A percentile compares a stretch with the other conserved stretches of the same genome.
Evolutionary conservation across 2,888 invertebrate species (phyloP).

Genomic region (Torymus texanus): DNA sequence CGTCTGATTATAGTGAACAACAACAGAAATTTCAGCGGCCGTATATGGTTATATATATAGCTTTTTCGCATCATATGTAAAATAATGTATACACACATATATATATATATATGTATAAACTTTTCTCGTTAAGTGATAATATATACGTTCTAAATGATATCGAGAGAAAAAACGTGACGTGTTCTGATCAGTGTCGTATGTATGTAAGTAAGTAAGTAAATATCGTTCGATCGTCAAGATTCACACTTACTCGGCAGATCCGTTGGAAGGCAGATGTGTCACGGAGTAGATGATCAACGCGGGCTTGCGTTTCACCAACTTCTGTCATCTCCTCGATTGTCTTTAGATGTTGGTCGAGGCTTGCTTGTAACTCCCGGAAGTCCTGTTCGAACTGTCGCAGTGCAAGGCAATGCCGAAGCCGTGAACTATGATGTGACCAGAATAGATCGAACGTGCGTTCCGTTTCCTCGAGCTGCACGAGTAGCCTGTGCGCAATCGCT

Average conservation of each 20-base stretch:
- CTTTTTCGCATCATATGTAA: too few relatives aligned
- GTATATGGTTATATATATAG: background rate
- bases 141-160: too few relatives aligned
- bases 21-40: background rate
- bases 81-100: too few relatives aligned
- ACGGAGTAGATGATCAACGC: conserved; percentile 86
- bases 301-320: conserved; percentile 89
- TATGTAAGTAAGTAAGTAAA: too few relatives aligned
- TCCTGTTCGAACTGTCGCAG: conserved; percentile 95
- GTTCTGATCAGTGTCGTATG: too few relatives aligned
- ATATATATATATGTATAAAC: too few relatives aligned
- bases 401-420: conserved; percentile 92
- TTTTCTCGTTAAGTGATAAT: too few relatives aligned
- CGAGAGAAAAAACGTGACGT: too few relatives aligned
- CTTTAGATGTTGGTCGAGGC: conserved; percentile 87
- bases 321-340: conserved; percentile 90
- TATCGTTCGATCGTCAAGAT: background rate
- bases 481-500: conserved; percentile 78
- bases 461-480: conserved; percentile 95
- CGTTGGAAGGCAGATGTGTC: conserved; percentile 88
- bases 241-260: conserved; percentile 79
- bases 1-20: background rate
- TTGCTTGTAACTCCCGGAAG: conserved; percentile 91
- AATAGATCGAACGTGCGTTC: conserved; percentile 95
- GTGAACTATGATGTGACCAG: conserved; percentile 94